A percentile compares a stretch with the other conserved stretches of the same genome.
Conservation (phyloP, 2,113 vertebrate species). For the Scartelaos histophorus region DNA sequence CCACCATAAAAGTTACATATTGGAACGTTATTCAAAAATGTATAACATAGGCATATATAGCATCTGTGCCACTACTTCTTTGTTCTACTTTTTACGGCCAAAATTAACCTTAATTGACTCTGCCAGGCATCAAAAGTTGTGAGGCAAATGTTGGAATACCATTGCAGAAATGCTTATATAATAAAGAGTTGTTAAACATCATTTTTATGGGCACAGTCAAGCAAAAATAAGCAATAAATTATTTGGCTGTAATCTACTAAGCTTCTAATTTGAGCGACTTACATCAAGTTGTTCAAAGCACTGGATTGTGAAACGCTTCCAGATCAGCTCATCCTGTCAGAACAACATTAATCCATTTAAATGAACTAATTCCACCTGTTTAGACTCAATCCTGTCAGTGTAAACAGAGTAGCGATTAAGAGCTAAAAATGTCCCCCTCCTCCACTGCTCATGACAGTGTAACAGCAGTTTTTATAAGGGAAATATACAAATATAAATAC, state of each 20-base stretch:
- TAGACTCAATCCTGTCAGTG: conserved; percentile 29
- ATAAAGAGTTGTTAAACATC: not conserved
- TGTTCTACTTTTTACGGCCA: not conserved
- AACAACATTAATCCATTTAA: conserved; percentile 35
- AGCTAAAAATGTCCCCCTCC: conserved; percentile 28
- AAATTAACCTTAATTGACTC: not conserved
- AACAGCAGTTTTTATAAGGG: conserved; percentile 42
- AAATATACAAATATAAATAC: conserved; percentile 32
- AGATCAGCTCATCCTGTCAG: conserved; percentile 43
- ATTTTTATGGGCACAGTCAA: conserved; percentile 15
- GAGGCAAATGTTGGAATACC: not conserved
- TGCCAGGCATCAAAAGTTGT: not conserved
- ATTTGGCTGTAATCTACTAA: conserved; percentile 23
- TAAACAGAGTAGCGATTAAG: conserved; percentile 49
- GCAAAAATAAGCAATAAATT: conserved; percentile 31
- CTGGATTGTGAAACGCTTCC: conserved; percentile 17
- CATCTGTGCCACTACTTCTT: too few relatives aligned
- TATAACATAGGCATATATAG: too few relatives aligned
- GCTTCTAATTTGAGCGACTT: conserved; percentile 32
- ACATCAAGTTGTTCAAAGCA: conserved; percentile 29
- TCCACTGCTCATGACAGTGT: conserved; percentile 19
- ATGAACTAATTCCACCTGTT: conserved; percentile 39
- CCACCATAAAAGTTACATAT: too few relatives aligned
- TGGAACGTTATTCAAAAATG: too few relatives aligned
- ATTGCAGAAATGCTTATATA: not conserved